Base-by-base conservation (phyloP, 2,113 vertebrate species). In the Scatophagus argus region DNA sequence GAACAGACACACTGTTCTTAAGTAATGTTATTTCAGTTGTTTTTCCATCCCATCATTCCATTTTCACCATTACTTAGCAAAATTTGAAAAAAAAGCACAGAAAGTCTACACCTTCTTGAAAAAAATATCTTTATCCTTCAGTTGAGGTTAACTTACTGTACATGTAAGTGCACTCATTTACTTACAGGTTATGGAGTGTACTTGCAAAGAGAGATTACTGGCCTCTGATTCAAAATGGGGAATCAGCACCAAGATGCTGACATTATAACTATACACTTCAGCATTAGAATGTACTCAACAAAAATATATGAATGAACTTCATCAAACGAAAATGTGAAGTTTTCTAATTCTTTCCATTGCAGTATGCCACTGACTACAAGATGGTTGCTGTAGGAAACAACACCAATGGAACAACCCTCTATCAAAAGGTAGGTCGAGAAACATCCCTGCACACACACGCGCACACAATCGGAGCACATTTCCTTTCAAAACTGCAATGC, bases 361-460 rank as follows among this genome's bases (percentile, higher is more conserved):
- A 99, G 98, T 97, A 98, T 66, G 96, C 93, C 0, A 99, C 98
- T 0, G 93, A 95, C 6, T 99, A 99, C 81, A 95, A 77, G 88
- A 90, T 89, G 59, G 46, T 96, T 66, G 47, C 90, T 25, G 82
- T 61, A 54, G 93, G 93, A 75, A 97, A 97, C 58, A 83, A 88
- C 68, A 95, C 94, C 79, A 93, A 94, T 65, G 97, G 95, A 85
- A 99, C 96, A 4, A 0, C 60, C 36, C 95, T 95, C 0, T 67
- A 70, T 73, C 95, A 98, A 79, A 99, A 97, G 97, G 98, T 99
- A 94, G 81, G 68, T 16, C 25, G 16, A 10, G 17, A 67, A 67
- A 12, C 52, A 11, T 46, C 19, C 13, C 14, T 9, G 17, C 23
- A 47, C 55, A 41, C 9, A 11, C 38, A 23, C 25, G 23, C 38